Percentiles rank a stretch among this genome's conserved stretches.
These are phyloP conservation scores for Drosophila nannoptera DNA, from an alignment of 1,140 invertebrate genomes.

Conservation along the genomic window DNA sequence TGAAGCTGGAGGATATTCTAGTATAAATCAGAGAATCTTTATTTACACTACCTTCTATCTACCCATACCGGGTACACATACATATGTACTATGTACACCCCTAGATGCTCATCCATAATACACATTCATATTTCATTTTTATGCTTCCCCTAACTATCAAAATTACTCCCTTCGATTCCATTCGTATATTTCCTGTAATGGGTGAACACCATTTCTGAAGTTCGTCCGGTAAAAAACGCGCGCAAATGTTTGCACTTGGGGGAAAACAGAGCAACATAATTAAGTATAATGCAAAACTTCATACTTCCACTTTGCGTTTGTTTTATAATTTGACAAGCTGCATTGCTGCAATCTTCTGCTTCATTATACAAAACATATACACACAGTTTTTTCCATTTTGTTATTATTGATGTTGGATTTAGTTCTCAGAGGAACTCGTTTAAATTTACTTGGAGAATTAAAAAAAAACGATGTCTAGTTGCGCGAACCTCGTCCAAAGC, in stretches of 20 bases:
- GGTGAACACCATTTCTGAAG: too few relatives aligned
- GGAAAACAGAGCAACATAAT: slow-evolving; percentile 16
- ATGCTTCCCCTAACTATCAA: too few relatives aligned
- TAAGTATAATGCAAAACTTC: slow-evolving; percentile 24
- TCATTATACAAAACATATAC: slow-evolving; percentile 58
- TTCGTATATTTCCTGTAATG: too few relatives aligned
- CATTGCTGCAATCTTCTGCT: slow-evolving; percentile 19
- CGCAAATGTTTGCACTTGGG: slow-evolving; percentile 3
- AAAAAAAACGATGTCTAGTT: slow-evolving; percentile 64
- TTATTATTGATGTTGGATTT: slow-evolving; percentile 33
- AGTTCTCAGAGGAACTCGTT: slow-evolving; percentile 30
- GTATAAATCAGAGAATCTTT: too few relatives aligned
- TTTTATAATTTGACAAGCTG: slow-evolving; percentile 52
- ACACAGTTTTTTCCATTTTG: slow-evolving; percentile 21
- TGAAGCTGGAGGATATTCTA: too few relatives aligned
- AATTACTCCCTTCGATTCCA: too few relatives aligned
- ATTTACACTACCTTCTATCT: too few relatives aligned
- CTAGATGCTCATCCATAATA: too few relatives aligned
- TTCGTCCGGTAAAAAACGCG: background rate
- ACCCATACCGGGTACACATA: too few relatives aligned
- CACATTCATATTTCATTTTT: too few relatives aligned
- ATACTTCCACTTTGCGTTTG: slow-evolving; percentile 59
- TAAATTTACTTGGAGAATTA: slow-evolving; percentile 36
- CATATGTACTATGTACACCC: too few relatives aligned
- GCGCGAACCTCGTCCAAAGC: slow-evolving; percentile 80